Conservation (phyloP, 2,113 vertebrate genomes). For the Jaculus jaculus region DNA sequence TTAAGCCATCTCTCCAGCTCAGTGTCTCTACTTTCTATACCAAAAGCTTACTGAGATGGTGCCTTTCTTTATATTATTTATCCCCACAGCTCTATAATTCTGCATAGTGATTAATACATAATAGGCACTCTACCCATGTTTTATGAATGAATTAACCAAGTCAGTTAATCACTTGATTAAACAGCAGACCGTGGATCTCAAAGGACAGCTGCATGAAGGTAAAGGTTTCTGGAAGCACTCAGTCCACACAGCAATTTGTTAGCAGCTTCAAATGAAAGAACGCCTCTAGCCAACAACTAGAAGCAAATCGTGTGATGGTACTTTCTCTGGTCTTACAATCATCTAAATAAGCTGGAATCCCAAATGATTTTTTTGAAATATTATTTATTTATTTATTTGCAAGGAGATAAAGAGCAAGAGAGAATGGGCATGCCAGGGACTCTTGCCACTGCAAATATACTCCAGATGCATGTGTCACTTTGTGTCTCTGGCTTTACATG, state of each 20-base stretch:
- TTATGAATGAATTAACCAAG: slow-evolving; percentile 36
- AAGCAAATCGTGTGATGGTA: slow-evolving; percentile 13
- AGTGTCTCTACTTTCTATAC: neutral
- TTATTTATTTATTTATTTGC: no score
- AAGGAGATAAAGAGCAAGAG: no score
- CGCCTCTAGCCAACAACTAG: neutral
- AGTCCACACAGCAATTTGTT: neutral
- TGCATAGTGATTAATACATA: neutral
- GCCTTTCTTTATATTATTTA: neutral
- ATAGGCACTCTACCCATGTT: neutral
- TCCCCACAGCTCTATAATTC: neutral
- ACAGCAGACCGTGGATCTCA: neutral
- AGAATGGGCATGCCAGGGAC: no score
- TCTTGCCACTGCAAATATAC: no score
- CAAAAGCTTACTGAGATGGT: neutral
- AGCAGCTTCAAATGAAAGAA: neutral
- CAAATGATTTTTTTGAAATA: neutral
- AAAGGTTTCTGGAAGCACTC: neutral
- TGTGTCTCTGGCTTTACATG: no score
- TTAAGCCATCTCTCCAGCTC: no score
- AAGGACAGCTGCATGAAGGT: neutral
- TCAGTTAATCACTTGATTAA: neutral
- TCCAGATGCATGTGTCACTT: no score
- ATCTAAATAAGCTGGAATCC: slow-evolving; percentile 40
- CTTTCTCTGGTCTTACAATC: slow-evolving; percentile 19